A percentile compares a stretch with the other conserved stretches of the same genome.
phyloP scores from a whole-genome alignment of 2,888 invertebrate genomes.

The Peribatodes rhomboidaria region DNA sequence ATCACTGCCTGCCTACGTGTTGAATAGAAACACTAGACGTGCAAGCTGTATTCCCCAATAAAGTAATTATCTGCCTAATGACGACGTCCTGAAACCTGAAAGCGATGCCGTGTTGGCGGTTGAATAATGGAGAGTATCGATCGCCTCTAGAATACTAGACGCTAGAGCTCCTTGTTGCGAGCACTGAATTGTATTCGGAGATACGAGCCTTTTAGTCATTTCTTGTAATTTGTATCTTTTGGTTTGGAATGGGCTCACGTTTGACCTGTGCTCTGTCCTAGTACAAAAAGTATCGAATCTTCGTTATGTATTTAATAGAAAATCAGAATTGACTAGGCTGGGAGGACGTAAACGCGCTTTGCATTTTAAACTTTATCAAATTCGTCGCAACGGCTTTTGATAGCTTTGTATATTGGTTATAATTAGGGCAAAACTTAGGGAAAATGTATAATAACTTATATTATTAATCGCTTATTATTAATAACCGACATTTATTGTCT shows the following conservation, averaged over 20 bases:
- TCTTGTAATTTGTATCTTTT: neutral
- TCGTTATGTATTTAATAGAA: neutral
- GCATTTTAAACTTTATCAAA: too few species aligned
- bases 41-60: slow-evolving; percentile 26
- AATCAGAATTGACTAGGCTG: too few species aligned
- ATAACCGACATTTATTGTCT: too few species aligned
- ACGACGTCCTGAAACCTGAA: slow-evolving; percentile 33
- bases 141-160: slow-evolving; percentile 13
- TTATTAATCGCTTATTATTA: too few species aligned
- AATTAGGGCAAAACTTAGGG: too few species aligned
- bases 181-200: neutral
- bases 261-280: neutral
- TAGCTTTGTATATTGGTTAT: too few species aligned
- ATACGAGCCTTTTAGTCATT: too few species aligned
- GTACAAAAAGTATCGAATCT: neutral
- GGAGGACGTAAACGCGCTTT: too few species aligned
- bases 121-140: slow-evolving; percentile 45
- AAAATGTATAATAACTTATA: too few species aligned
- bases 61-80: slow-evolving; percentile 20
- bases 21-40: slow-evolving; percentile 34
- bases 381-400: too few species aligned
- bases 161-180: slow-evolving; percentile 2
- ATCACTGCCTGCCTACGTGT: neutral
- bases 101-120: slow-evolving; percentile 42
- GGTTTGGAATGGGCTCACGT: neutral